Percentiles rank a stretch among this genome's conserved stretches.
These are phyloP conservation scores for Cosmia trapezina DNA, from an alignment of 2,888 invertebrate species.

Conservation along the genomic window DNA sequence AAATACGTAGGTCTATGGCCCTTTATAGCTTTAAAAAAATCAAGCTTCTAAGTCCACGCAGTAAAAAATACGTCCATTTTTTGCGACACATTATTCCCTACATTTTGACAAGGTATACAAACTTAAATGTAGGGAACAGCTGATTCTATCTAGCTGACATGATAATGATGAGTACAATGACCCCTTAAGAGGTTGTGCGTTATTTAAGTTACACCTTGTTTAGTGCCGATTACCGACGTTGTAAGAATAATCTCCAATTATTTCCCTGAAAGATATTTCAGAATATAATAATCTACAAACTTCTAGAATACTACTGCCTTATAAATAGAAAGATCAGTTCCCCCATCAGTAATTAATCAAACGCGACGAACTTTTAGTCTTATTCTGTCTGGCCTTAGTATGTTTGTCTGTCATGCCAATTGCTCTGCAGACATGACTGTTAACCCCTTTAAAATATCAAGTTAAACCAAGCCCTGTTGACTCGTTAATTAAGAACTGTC, in stretches of 20 bases:
- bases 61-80: no score
- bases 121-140: no score
- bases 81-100: no score
- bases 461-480: slow-evolving; percentile 59
- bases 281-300: slow-evolving; percentile 1
- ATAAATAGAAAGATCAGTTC: slow-evolving; percentile 61
- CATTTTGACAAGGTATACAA: no score
- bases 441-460: slow-evolving; percentile 70
- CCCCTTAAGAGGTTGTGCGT: no score
- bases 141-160: no score
- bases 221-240: no score
- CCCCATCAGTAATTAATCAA: slow-evolving; percentile 72
- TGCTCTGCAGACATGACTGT: slow-evolving; percentile 69
- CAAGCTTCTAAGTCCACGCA: no score
- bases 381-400: slow-evolving; percentile 78
- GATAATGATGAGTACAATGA: no score
- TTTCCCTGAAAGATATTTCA: neutral
- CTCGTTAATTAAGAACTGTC: slow-evolving; percentile 58
- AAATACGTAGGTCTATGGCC: no score
- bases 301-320: slow-evolving; percentile 49
- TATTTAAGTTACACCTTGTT: no score
- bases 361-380: slow-evolving; percentile 56
- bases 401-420: slow-evolving; percentile 76
- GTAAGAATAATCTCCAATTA: neutral
- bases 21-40: no score